phyloP scores from a whole-genome alignment of 2,797 vertebrate genomes.

The Gila robusta region DNA sequence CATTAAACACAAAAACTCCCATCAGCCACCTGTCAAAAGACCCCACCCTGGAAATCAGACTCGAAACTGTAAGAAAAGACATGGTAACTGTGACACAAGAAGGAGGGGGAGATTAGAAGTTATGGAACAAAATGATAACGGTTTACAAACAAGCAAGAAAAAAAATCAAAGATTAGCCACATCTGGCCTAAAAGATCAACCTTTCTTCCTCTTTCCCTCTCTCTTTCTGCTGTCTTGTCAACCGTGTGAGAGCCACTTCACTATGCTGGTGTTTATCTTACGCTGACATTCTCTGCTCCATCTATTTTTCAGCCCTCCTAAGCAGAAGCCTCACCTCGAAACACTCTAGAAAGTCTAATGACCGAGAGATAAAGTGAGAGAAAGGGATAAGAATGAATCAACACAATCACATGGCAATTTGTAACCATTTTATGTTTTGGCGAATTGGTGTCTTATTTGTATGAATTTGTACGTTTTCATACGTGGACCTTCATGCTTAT shows the following conservation, averaged over 20 bases:
- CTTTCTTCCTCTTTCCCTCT: constrained; percentile 22
- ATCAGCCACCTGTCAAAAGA: constrained; percentile 53
- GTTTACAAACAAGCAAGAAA: constrained; percentile 16
- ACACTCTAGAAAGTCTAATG: constrained; percentile 40
- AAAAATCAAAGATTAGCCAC: constrained; percentile 3
- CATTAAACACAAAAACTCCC: constrained; percentile 55
- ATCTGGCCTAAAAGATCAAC: constrained; percentile 39
- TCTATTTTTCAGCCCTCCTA: constrained; percentile 49
- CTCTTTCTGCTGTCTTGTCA: constrained; percentile 51
- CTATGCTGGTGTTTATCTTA: constrained; percentile 64
- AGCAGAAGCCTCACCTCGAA: constrained; percentile 41
- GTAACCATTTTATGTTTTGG: background rate
- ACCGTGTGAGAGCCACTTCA: constrained; percentile 60
- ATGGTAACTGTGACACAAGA: background rate
- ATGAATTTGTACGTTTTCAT: background rate
- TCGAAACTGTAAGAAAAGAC: constrained; percentile 4
- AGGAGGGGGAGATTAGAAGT: background rate
- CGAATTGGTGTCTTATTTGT: background rate
- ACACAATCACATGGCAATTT: background rate
- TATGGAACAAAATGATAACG: constrained; percentile 26
- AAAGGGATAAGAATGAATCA: background rate
- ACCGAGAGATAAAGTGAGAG: constrained; percentile 17
- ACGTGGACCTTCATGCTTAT: background rate
- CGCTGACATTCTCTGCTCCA: constrained; percentile 60
- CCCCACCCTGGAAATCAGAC: constrained; percentile 48